Base-by-base conservation (phyloP, 1,140 invertebrate genomes). In the Cotesia chilonis region DNA sequence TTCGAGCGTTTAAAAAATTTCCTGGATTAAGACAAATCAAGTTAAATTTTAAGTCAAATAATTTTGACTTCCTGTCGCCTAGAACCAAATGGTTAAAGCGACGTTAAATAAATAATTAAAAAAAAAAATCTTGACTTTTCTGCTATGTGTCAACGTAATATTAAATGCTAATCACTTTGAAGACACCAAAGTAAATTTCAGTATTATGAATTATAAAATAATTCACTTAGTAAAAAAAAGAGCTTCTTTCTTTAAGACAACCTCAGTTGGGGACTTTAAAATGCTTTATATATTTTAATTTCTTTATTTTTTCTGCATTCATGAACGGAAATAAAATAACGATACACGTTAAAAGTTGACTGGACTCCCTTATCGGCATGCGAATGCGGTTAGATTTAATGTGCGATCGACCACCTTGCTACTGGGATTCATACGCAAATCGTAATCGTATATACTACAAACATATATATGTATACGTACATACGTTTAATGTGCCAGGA, bases 301-400 rank as follows among this genome's bases (percentile, higher is more conserved):
- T 20, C 41, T 17, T 57, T 38, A 37, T 63, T 66, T 47, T 36
- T 71, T 74, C 70, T 51, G 52, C 28, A 47, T 54, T 47, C 65
- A 37, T 51, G 14, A 41, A 36, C 35, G 55, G 36, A 17, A 20
- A 10, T 37, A 36, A 72, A 47, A 51, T 6, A 47, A 6, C 41
- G 7, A 47, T 47, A 47, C 41, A 47, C 41, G 41, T 47, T 47
- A 10, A 38, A 28, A n/a, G 28, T 10, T n/a, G 59, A 47, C 72
- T 57, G 55, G 67, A 59, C 72, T 75, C 75, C 77, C 80, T 85
- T 85, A 84, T 84, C 82, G 78, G 80, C 77, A 77, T 78, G 72
- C 78, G 52, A 37, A 47, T 47, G 79, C 79, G 78, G 77, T 74
- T 79, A 84, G 82, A 85, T 85, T 85, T 83, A 82, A 85, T 82